A percentile compares a stretch with the other conserved stretches of the same genome.
These are phyloP conservation scores for Amazonetta brasiliensis DNA, from an alignment of 2,797 vertebrate genomes.

Conservation along the genomic window DNA sequence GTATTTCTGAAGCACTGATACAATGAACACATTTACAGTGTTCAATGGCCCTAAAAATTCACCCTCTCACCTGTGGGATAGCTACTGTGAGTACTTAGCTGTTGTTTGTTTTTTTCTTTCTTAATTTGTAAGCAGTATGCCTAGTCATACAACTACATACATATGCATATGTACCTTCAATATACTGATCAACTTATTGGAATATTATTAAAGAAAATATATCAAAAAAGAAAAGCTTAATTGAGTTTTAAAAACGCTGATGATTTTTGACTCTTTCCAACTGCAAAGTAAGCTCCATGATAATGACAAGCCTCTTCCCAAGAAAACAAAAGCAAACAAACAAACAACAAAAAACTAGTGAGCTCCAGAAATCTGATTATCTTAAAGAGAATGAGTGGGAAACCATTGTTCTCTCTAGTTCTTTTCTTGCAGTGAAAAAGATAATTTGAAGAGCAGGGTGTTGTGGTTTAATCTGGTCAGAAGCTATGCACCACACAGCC, in stretches of 20 bases:
- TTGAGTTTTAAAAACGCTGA: not conserved
- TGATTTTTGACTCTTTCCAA: not conserved
- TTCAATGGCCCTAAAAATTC: constrained; percentile 57
- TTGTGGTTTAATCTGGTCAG: no score
- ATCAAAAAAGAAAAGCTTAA: not conserved
- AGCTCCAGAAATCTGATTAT: not conserved
- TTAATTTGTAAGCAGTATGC: not conserved
- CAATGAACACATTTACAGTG: constrained; percentile 65
- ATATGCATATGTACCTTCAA: not conserved
- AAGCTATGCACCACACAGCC: no score
- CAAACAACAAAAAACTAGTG: accelerated
- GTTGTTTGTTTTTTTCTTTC: not conserved
- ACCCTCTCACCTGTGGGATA: constrained; percentile 54
- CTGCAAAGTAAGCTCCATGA: not conserved
- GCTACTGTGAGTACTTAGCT: not conserved
- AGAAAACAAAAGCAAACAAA: not conserved
- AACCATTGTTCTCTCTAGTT: not conserved
- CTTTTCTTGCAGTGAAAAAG: not conserved
- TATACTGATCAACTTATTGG: not conserved
- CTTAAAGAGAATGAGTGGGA: not conserved
- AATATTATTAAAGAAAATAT: not conserved
- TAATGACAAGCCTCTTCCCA: not conserved
- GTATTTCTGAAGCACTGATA: constrained; percentile 64
- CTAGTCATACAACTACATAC: not conserved
- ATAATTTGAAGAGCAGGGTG: not conserved